Conservation (phyloP, 2,113 vertebrate species). For the Otis tarda region DNA sequence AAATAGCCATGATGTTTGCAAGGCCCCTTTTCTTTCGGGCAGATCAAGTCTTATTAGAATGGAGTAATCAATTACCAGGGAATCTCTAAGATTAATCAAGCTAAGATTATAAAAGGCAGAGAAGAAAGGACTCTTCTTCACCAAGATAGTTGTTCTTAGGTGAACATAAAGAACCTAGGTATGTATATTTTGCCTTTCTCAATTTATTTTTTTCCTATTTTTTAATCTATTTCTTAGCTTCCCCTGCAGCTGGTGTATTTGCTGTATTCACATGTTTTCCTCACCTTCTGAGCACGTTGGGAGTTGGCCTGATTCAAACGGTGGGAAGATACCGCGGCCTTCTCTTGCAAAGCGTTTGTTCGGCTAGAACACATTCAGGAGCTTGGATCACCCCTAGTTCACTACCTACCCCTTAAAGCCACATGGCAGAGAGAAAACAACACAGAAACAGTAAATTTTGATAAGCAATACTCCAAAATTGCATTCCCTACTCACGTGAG, state of each 20-base stretch:
- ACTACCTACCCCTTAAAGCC: neutral
- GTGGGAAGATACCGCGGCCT: neutral
- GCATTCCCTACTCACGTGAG: neutral
- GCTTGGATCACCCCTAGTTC: rapidly evolving
- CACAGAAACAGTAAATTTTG: neutral
- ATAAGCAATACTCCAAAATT: neutral
- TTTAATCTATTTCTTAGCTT: neutral
- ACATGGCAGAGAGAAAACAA: neutral
- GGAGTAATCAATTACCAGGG: neutral
- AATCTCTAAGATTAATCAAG: neutral
- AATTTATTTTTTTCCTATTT: rapidly evolving
- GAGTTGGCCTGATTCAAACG: neutral
- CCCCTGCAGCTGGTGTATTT: neutral
- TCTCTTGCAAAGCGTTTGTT: neutral
- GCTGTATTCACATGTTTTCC: no score
- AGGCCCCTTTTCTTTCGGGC: neutral
- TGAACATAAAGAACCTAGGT: neutral
- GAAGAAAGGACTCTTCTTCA: neutral
- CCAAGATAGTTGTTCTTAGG: neutral
- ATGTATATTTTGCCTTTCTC: neutral
- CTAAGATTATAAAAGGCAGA: neutral
- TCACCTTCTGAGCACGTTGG: rapidly evolving
- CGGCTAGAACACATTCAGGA: neutral
- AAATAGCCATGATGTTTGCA: neutral
- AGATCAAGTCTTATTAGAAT: neutral